These are phyloP conservation scores for Aleiodes sp. DNA, from an alignment of 1,140 invertebrate species.

Conservation along the genomic window DNA sequence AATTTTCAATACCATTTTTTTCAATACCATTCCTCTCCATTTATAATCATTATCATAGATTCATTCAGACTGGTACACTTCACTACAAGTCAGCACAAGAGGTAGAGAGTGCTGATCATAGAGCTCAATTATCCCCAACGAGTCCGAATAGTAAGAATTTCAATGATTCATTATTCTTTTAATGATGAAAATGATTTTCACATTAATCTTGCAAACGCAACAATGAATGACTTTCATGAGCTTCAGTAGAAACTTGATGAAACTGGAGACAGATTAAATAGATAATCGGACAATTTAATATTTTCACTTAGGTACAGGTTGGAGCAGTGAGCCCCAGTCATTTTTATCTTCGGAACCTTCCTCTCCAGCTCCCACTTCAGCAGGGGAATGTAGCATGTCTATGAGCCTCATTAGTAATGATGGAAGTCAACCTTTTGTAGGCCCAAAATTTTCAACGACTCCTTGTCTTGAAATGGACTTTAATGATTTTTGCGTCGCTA, in stretches of 20 bases:
- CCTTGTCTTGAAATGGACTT: constrained; percentile 69
- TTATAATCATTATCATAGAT: not conserved
- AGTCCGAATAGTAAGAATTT: constrained; percentile 63
- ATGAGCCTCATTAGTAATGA: constrained; percentile 72
- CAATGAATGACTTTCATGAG: no score
- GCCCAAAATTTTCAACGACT: constrained; percentile 67
- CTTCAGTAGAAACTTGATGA: no score
- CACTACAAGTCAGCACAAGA: not conserved
- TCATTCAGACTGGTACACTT: not conserved
- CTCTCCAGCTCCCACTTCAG: constrained; percentile 72
- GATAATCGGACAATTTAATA: no score
- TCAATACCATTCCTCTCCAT: constrained; percentile 33
- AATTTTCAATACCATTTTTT: no score
- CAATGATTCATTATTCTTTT: constrained; percentile 46
- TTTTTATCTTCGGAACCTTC: constrained; percentile 74
- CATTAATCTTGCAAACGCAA: no score
- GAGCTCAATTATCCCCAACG: constrained; percentile 60
- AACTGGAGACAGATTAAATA: no score
- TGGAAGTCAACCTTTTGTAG: constrained; percentile 61
- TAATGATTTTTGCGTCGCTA: constrained; percentile 68
- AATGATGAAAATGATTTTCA: no score
- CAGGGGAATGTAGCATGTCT: constrained; percentile 71
- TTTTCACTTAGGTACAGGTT: constrained; percentile 51
- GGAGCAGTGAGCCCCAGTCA: constrained; percentile 69
- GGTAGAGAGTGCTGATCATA: constrained; percentile 46